These are phyloP conservation scores for Isoperla grammatica DNA, from an alignment of 2,888 invertebrate species.

Conservation along the genomic window DNA sequence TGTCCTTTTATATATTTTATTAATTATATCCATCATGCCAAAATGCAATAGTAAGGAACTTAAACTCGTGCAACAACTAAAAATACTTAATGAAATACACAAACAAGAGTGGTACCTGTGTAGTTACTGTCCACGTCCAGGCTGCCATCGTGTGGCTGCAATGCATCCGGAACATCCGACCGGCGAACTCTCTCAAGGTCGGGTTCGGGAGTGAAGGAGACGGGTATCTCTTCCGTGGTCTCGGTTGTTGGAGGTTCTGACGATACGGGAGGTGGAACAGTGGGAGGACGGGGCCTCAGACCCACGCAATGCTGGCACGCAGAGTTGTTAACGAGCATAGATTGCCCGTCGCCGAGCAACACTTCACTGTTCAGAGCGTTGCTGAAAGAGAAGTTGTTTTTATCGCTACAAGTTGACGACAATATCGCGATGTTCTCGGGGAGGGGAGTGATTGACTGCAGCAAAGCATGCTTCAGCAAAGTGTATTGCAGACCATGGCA, in stretches of 20 bases:
- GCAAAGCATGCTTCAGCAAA: too few species aligned
- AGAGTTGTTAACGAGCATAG: slow-evolving; percentile 33
- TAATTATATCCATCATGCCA: too few species aligned
- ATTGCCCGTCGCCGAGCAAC: slow-evolving; percentile 64
- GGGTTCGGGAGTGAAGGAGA: background rate
- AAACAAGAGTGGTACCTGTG: slow-evolving; percentile 50
- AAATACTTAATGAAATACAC: slow-evolving; percentile 21
- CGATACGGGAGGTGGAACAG: slow-evolving; percentile 7
- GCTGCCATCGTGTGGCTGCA: slow-evolving; percentile 55
- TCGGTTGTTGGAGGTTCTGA: too few species aligned
- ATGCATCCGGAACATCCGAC: background rate
- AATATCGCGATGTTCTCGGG: too few species aligned
- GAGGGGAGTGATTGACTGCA: too few species aligned
- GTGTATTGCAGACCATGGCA: too few species aligned
- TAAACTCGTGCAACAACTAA: slow-evolving; percentile 6
- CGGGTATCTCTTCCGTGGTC: background rate
- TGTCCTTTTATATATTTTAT: too few species aligned
- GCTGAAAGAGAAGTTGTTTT: slow-evolving; percentile 47
- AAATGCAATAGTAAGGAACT: too few species aligned
- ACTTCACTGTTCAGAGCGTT: slow-evolving; percentile 59
- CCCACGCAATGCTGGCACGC: slow-evolving; percentile 50
- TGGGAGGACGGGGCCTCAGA: slow-evolving; percentile 36
- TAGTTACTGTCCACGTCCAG: slow-evolving; percentile 75
- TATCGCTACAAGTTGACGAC: too few species aligned
- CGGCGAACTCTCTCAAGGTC: background rate